phyloP scores from a whole-genome alignment of 2,888 invertebrate genomes.

The Dryococelus australis region DNA sequence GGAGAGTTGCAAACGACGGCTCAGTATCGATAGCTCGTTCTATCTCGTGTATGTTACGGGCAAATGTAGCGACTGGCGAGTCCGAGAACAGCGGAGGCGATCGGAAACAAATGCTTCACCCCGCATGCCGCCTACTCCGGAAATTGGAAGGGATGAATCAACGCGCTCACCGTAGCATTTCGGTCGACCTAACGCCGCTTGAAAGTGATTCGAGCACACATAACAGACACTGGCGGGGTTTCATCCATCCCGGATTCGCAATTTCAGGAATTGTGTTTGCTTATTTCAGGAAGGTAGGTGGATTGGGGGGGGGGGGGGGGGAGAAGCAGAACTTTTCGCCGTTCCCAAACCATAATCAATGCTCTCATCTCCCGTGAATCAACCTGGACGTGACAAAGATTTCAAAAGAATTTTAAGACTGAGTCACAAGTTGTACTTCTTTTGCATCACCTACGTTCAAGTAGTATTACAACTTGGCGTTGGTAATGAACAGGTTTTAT shows the following conservation, averaged over 20 bases:
- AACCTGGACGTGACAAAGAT: too few relatives aligned
- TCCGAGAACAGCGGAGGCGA: not conserved
- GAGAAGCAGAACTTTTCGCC: too few relatives aligned
- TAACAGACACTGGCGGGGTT: not conserved
- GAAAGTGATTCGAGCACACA: slow-evolving; percentile 8
- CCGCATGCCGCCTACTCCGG: not conserved
- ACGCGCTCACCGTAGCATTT: not conserved
- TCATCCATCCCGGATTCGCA: not conserved
- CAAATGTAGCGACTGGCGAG: not conserved
- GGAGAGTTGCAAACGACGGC: not conserved
- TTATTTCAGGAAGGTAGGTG: too few relatives aligned
- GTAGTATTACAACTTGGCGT: too few relatives aligned
- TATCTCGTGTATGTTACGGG: not conserved
- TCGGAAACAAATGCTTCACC: slow-evolving; percentile 5
- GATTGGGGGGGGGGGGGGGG: too few relatives aligned
- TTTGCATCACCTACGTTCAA: too few relatives aligned
- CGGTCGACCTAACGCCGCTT: not conserved
- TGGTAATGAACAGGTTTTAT: too few relatives aligned
- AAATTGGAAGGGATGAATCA: not conserved
- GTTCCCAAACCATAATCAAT: too few relatives aligned
- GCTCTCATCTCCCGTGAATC: too few relatives aligned
- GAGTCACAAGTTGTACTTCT: too few relatives aligned
- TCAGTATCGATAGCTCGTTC: not conserved
- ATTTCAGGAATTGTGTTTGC: too few relatives aligned
- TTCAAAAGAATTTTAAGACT: too few relatives aligned